Evolutionary conservation across 1,140 invertebrate genomes (phyloP).

Genomic region (Atta texana): DNA sequence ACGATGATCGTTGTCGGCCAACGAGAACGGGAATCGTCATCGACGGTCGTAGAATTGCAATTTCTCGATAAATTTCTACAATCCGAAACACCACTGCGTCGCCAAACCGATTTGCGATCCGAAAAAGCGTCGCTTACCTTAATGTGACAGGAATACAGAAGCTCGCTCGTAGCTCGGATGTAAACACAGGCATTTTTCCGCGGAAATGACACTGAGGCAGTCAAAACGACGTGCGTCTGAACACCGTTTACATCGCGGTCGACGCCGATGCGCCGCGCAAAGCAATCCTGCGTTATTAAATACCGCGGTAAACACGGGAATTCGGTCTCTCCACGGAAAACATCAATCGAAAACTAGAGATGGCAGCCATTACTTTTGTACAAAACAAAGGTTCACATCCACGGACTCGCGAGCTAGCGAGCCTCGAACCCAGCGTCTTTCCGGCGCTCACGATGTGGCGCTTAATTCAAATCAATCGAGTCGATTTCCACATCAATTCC

Average conservation of each 20-base stretch:
- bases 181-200: conserved; percentile 86
- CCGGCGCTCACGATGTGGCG: conserved; percentile 71
- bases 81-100: no score
- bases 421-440: conserved; percentile 81
- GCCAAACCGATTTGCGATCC: background rate
- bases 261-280: conserved; percentile 72
- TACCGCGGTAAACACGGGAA: conserved; percentile 82
- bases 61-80: background rate
- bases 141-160: conserved; percentile 85
- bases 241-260: conserved; percentile 80
- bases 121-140: conserved; percentile 83
- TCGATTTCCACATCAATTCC: background rate
- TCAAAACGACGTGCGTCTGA: conserved; percentile 71
- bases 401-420: conserved; percentile 83
- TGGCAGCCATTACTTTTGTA: conserved; percentile 86
- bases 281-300: conserved; percentile 80
- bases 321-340: conserved; percentile 83
- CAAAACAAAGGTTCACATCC: conserved; percentile 86
- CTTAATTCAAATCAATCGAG: background rate
- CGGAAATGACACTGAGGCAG: conserved; percentile 80
- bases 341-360: conserved; percentile 86
- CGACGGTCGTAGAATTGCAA: background rate
- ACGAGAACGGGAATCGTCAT: background rate
- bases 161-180: conserved; percentile 83
- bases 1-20: background rate